phyloP scores from a whole-genome alignment of 2,113 vertebrate genomes.

The Marmota monax region DNA sequence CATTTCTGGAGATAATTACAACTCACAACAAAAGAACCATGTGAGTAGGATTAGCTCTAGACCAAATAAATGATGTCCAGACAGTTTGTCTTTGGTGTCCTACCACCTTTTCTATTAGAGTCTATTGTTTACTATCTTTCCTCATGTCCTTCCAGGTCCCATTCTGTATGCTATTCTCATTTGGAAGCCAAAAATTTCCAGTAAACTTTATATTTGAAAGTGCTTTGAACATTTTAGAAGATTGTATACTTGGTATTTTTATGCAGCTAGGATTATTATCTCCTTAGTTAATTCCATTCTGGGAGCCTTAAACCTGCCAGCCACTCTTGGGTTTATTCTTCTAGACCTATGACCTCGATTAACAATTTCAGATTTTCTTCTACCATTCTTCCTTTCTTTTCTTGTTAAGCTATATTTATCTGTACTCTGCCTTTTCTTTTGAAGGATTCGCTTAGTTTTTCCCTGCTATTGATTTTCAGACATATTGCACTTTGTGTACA shows the following conservation, averaged over 20 bases:
- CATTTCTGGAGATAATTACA: conserved; percentile 39
- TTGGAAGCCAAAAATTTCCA: neutral
- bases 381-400: neutral
- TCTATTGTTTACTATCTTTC: neutral
- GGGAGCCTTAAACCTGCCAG: neutral
- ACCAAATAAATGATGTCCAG: neutral
- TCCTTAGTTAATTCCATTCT: neutral
- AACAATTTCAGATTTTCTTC: conserved; percentile 2
- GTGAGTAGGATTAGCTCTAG: neutral
- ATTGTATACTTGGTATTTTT: neutral
- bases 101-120: neutral
- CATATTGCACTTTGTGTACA: neutral
- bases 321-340: neutral
- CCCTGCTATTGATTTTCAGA: neutral
- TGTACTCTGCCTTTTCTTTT: neutral
- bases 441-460: conserved; percentile 26
- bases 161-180: neutral
- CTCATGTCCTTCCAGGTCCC: neutral
- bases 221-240: conserved; percentile 17
- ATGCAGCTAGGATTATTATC: neutral
- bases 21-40: neutral
- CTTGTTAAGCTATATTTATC: neutral
- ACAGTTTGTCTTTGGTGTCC: neutral
- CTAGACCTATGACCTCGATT: neutral
- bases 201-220: neutral